These are phyloP conservation scores for Solea solea DNA, from an alignment of 2,113 vertebrate species.

Conservation along the genomic window DNA sequence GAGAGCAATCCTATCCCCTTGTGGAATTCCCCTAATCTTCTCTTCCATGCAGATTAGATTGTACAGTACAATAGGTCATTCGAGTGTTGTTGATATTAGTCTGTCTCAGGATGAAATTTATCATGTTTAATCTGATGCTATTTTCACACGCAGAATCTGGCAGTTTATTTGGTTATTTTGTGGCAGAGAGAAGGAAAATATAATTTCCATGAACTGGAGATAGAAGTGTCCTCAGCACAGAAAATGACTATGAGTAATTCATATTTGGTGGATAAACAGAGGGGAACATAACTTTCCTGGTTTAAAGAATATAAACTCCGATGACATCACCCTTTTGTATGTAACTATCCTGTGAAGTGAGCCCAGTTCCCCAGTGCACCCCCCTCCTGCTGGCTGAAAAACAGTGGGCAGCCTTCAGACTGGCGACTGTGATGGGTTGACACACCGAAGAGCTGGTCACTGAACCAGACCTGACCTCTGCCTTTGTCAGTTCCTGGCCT, in stretches of 20 bases:
- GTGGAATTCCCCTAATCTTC: constrained; percentile 81
- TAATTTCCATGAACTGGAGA: constrained; percentile 3
- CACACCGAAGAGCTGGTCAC: constrained; percentile 74
- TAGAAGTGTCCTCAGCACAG: neutral
- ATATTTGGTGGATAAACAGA: constrained; percentile 8
- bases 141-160: constrained; percentile 52
- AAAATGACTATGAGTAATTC: constrained; percentile 1
- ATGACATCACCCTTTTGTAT: constrained; percentile 63
- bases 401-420: constrained; percentile 73
- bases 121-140: constrained; percentile 71
- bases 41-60: constrained; percentile 73
- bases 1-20: constrained; percentile 71
- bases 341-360: constrained; percentile 61
- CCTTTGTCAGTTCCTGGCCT: constrained; percentile 78
- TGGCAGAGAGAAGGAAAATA: constrained; percentile 6
- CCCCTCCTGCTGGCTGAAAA: constrained; percentile 65
- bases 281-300: constrained; percentile 7
- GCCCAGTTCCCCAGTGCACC: constrained; percentile 49
- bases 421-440: constrained; percentile 73
- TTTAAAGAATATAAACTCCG: constrained; percentile 39
- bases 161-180: constrained; percentile 58
- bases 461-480: constrained; percentile 80
- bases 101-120: constrained; percentile 54
- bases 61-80: constrained; percentile 62
- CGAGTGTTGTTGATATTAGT: constrained; percentile 61